Conservation (phyloP, 2,797 vertebrate genomes). For the Hipposideros larvatus region DNA sequence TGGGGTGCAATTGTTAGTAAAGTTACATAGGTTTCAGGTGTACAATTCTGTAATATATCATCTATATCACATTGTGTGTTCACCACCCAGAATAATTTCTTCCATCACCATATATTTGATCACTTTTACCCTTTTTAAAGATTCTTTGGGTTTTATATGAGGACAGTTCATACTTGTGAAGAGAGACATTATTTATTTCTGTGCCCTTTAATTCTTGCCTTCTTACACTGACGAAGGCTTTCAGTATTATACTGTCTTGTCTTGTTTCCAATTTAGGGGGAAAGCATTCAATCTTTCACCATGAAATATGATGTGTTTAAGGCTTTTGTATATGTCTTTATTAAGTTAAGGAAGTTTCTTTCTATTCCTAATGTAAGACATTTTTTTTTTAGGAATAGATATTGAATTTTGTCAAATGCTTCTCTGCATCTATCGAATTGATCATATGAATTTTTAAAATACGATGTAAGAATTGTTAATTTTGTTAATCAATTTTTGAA, state of each 20-base stretch:
- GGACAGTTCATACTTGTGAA: neutral
- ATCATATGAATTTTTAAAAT: neutral
- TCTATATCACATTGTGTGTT: no score
- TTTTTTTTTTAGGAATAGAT: neutral
- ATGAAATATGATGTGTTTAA: neutral
- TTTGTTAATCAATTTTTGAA: neutral
- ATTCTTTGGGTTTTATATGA: neutral
- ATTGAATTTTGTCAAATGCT: neutral
- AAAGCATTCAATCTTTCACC: neutral
- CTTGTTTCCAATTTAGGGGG: neutral
- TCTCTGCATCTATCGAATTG: neutral
- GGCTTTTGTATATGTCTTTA: neutral
- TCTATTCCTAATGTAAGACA: neutral
- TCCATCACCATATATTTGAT: no score
- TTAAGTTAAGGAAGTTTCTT: neutral
- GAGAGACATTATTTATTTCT: neutral
- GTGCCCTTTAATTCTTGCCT: neutral
- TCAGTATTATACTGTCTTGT: neutral
- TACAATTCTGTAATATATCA: no score
- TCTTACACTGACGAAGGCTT: neutral
- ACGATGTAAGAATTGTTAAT: neutral
- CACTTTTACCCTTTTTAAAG: neutral
- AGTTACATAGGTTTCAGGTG: no score
- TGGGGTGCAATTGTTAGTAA: no score
- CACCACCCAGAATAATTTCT: no score